Evolutionary conservation across 2,888 invertebrate species (phyloP), one percentile per base, ranked within the genome.

Genomic region (Schizotus pectinicornis): DNA sequence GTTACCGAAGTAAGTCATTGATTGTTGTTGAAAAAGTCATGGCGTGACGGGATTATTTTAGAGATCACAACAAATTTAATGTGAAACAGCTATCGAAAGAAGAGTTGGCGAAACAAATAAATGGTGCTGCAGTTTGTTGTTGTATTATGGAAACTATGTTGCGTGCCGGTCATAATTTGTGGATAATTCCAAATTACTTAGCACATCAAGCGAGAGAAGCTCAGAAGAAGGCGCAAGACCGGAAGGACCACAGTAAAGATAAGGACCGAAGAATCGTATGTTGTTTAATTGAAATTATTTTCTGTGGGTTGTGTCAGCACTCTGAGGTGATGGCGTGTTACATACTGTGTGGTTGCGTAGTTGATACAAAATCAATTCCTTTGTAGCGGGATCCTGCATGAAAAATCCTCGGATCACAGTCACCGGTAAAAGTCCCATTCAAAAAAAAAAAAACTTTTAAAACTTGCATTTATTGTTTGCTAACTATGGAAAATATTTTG

Each of bases 51-150:
- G 22, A 22, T 34, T 11, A 33, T 69, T 65, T 57, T 41, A 72
- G 72, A 61, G 70, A 71, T 47, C 68, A 68, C 61, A 65, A 66
- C 61, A 74, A 73, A 57, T 39, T 68, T 38, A 61, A 67, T 32
- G 63, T 65, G 61, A 75, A 71, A 63, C 66, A 73, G 41, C 37
- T 74, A 41, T 67, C 70, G 8, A 71, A 72, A 62, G 75, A 78
- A 59, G 77, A 78, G 59, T 51, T 77, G 47, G 62, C 69, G 0
- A 74, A 75, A 50, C 91, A 93, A 77, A 86, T 93, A 3, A 89
- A 90, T 63, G 89, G 92, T 79, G 95, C 95, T 0, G 94, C 94
- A 3, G 88, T 91, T 71, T 95, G 93, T 69, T 94, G 94, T 74
- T 88, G 88, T 75, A 87, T 95, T 56, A 92, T 95, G 34, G 92